A percentile compares a stretch with the other conserved stretches of the same genome.
Evolutionary conservation across 2,797 vertebrate genomes (phyloP).

Genomic region (Euphonia xanthogaster): DNA sequence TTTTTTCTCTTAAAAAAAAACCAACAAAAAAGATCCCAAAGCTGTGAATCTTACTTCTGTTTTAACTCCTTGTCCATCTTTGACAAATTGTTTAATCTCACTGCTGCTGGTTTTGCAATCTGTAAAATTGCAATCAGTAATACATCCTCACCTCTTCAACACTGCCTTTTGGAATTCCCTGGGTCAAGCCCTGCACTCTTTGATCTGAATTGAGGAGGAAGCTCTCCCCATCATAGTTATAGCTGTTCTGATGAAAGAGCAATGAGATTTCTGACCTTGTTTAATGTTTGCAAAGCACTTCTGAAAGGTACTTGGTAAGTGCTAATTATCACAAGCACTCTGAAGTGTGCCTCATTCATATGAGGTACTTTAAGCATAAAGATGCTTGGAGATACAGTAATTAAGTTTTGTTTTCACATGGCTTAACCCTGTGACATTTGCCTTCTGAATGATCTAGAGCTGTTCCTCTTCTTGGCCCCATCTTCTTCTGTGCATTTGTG

Average conservation of each 20-base stretch:
- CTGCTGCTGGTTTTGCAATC: not conserved
- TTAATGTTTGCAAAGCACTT: slow-evolving; percentile 6
- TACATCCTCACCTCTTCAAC: not conserved
- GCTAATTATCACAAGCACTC: not conserved
- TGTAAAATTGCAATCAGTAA: not conserved
- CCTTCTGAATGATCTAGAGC: not conserved
- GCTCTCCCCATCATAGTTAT: fast-evolving
- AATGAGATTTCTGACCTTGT: not conserved
- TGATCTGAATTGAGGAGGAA: not conserved
- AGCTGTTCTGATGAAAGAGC: not conserved
- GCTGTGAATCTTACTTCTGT: not conserved
- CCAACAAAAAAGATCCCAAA: not conserved
- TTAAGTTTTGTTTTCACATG: slow-evolving; percentile 9
- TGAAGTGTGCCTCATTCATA: not conserved
- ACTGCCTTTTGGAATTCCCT: not conserved
- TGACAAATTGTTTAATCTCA: not conserved
- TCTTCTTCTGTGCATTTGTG: not conserved
- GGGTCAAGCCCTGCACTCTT: not conserved
- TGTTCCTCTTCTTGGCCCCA: not conserved
- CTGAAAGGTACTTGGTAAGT: slow-evolving; percentile 1
- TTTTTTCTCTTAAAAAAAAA: not conserved
- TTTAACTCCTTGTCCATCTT: not conserved
- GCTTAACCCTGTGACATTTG: not conserved
- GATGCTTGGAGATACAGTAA: not conserved
- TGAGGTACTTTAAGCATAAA: not conserved